Percentiles rank a stretch among this genome's conserved stretches.
These are phyloP conservation scores for Petrocephalus microphthalmus DNA, from an alignment of 2,113 vertebrate species.

Conservation along the genomic window DNA sequence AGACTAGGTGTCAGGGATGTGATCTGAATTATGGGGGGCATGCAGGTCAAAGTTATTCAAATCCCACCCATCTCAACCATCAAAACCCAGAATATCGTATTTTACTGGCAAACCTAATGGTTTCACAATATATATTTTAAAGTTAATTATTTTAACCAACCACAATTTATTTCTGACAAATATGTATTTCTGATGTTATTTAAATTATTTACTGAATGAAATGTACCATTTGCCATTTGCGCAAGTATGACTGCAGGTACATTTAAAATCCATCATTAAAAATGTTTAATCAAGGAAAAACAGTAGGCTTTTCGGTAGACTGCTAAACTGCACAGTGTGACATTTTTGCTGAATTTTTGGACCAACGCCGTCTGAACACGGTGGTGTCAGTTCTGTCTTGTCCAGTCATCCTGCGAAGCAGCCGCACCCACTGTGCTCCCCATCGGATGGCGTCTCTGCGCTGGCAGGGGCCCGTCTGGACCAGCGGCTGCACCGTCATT, in stretches of 20 bases:
- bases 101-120: neutral
- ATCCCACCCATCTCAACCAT: neutral
- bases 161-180: neutral
- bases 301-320: neutral
- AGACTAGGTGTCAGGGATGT: neutral
- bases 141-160: neutral
- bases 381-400: neutral
- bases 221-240: neutral
- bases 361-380: neutral
- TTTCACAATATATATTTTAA: neutral
- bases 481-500: neutral
- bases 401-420: neutral
- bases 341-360: neutral
- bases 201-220: neutral
- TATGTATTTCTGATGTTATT: neutral
- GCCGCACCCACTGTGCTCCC: neutral
- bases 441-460: neutral
- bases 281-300: neutral
- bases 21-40: neutral
- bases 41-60: neutral
- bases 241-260: neutral
- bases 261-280: neutral
- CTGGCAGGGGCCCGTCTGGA: neutral
- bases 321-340: neutral
- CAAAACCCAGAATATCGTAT: neutral